A percentile compares a stretch with the other conserved stretches of the same genome.
Conservation (phyloP, 2,797 vertebrate genomes). For the Melanotaenia nigrans region DNA sequence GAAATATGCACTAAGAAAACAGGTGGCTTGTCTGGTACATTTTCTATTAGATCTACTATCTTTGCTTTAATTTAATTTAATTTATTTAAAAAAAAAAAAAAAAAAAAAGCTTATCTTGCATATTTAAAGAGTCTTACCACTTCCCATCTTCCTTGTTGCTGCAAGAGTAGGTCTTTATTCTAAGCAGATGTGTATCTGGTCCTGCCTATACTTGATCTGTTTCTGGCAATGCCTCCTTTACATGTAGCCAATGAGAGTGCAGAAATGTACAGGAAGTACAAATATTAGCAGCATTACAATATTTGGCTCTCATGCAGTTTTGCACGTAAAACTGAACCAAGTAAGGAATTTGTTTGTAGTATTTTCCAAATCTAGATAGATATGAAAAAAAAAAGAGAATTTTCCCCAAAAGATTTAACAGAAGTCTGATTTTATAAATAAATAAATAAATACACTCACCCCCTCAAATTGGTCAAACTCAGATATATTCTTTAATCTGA, state of each 20-base stretch:
- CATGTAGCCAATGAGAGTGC: conserved; percentile 21
- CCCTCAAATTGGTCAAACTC: neutral
- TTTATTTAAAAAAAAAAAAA: too few relatives aligned
- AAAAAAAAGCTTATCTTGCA: conserved; percentile 2
- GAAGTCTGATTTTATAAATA: too few relatives aligned
- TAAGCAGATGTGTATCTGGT: neutral
- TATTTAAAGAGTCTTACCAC: conserved; percentile 48
- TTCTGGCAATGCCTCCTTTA: conserved; percentile 17
- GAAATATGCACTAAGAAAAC: neutral
- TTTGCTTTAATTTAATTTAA: neutral
- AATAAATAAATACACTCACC: neutral
- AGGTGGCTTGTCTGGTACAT: neutral
- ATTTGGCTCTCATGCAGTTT: too few relatives aligned
- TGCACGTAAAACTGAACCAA: too few relatives aligned
- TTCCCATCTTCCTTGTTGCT: conserved; percentile 13
- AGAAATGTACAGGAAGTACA: neutral
- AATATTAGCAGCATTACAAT: neutral
- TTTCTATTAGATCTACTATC: neutral
- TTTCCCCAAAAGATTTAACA: too few relatives aligned
- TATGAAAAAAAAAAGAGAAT: too few relatives aligned
- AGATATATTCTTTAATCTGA: neutral
- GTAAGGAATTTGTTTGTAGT: too few relatives aligned
- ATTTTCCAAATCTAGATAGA: too few relatives aligned
- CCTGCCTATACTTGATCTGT: neutral
- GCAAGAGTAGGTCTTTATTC: neutral